Evolutionary conservation across 2,113 vertebrate genomes (phyloP), one percentile per base, ranked within the genome.

Genomic region (Cryptotis parvus): DNA sequence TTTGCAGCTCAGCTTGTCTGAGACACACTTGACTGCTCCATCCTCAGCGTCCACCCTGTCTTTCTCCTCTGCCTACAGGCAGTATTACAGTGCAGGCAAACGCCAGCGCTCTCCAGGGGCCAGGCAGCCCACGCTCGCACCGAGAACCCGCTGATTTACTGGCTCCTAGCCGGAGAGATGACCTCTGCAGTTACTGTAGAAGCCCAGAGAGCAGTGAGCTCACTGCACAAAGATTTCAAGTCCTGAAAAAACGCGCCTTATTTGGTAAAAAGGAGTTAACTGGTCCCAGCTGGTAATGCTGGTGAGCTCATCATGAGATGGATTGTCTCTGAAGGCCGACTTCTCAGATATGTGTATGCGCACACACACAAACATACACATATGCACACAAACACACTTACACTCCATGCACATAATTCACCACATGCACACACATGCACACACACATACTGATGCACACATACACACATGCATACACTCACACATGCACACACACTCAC

Each of bases 191-290:
- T 98, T 98, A 97, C 90, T 96, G 95, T 55, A 95, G 97, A 97
- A 97, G 97, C 86, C 72, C n/a, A n/a, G 97, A 97, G 96, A 98
- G 96, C 97, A 97, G 96, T 98, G 98, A 98, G 97, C 97, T 97
- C 98, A 98, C 96, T 96, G 97, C 96, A 97, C 96, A 98, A 98
- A 95, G 98, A 98, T 98, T 98, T 96, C 95, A 97, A 86, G 97
- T 97, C 97, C 33, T 18, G 95, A 89, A 95, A 97, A 91, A 89
- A 95, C 95, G 98, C 97, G 86, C 99, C 98, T 99, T 99, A 98
- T 99, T 98, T 98, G 99, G 99, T 97, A 96, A 98, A n/a, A 97
- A 94, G 97, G 96, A 97, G 97, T 97, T 97, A 97, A 96, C 93
- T 95, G 97, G 97, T 96, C 97, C 96, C 97, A 98, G 98, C 96